These are phyloP conservation scores for Pelmatolapia mariae DNA, from an alignment of 2,113 vertebrate species.

Conservation along the genomic window DNA sequence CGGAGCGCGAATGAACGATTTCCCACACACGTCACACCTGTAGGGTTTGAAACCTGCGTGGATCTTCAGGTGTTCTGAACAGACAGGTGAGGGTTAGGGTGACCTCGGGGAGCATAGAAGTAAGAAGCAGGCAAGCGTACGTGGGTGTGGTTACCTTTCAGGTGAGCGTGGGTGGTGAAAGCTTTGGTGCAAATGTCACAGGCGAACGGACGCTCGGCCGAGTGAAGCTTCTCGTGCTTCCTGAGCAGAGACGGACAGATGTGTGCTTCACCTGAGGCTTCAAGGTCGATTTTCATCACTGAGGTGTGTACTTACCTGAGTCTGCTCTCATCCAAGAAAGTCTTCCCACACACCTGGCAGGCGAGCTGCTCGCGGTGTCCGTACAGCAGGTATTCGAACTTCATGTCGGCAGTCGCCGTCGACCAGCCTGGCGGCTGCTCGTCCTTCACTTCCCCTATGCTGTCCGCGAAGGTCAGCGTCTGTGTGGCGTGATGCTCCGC, in stretches of 20 bases:
- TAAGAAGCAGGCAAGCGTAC: not conserved
- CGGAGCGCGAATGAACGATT: slow-evolving; percentile 65
- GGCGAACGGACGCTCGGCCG: slow-evolving; percentile 90
- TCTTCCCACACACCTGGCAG: slow-evolving; percentile 93
- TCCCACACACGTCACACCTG: slow-evolving; percentile 64
- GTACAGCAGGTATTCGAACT: slow-evolving; percentile 94
- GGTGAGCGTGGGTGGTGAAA: slow-evolving; percentile 94
- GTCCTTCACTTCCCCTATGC: slow-evolving; percentile 78
- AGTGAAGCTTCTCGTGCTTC: slow-evolving; percentile 93
- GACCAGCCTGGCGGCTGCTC: slow-evolving; percentile 65
- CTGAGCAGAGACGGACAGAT: not conserved
- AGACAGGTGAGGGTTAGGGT: not conserved
- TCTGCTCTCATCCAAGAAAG: slow-evolving; percentile 88
- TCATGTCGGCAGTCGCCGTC: slow-evolving; percentile 84
- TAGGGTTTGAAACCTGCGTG: slow-evolving; percentile 66
- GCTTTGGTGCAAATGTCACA: slow-evolving; percentile 98
- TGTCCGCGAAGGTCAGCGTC: slow-evolving; percentile 86
- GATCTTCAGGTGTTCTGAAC: slow-evolving; percentile 65
- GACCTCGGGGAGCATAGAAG: not conserved
- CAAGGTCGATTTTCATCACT: not conserved
- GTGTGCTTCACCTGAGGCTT: not conserved
- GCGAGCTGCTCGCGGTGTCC: slow-evolving; percentile 90
- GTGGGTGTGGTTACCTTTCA: slow-evolving; percentile 73
- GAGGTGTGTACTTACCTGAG: slow-evolving; percentile 64
- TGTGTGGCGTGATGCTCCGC: slow-evolving; percentile 83